Evolutionary conservation across 2,113 vertebrate genomes (phyloP).

Genomic region (pig (Sus scrofa)): DNA sequence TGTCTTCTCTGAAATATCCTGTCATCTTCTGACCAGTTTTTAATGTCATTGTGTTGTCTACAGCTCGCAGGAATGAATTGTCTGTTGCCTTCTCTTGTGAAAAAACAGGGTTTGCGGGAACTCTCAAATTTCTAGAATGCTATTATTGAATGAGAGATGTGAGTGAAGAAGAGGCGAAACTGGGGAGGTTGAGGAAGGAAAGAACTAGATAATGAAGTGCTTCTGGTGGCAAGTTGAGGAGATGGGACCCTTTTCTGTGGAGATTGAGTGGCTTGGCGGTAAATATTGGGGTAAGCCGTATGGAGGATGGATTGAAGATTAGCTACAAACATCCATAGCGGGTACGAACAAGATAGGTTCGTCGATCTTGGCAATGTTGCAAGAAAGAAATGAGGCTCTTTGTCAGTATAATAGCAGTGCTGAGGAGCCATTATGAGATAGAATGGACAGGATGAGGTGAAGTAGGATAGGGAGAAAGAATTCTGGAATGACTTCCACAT

Average conservation of each 20-base stretch:
- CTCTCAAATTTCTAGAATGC: neutral
- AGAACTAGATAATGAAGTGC: neutral
- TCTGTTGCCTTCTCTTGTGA: neutral
- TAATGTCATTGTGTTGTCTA: neutral
- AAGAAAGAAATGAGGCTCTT: neutral
- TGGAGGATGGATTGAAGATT: neutral
- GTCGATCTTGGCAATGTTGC: neutral
- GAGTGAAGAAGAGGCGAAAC: neutral
- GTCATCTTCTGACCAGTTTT: neutral
- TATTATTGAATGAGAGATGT: neutral
- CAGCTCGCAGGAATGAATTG: neutral
- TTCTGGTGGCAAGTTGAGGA: neutral
- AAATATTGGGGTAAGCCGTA: neutral
- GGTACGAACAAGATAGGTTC: neutral
- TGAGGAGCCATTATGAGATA: neutral
- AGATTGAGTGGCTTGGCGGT: neutral
- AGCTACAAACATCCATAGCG: neutral
- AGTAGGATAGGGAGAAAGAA: neutral
- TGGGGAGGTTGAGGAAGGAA: neutral
- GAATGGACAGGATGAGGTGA: neutral
- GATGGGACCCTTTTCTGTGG: neutral
- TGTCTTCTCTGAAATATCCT: neutral
- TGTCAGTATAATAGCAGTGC: neutral
- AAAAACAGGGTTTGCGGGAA: neutral
- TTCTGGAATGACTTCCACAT: neutral